Conservation (phyloP, 2,113 vertebrate genomes). For the Burhinus bistriatus region DNA sequence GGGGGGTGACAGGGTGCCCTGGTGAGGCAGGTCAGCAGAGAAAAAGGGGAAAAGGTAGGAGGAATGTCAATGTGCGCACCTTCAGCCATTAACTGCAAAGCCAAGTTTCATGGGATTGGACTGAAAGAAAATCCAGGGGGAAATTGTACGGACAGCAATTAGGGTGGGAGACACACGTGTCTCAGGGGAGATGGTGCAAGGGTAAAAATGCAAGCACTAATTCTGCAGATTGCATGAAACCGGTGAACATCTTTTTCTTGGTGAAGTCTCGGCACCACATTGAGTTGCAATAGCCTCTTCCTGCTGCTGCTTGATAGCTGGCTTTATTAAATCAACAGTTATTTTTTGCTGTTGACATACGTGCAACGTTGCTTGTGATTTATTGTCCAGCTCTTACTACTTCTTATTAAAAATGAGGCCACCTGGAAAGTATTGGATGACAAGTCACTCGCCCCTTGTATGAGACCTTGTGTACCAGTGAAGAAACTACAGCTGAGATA, state of each 20-base stretch:
- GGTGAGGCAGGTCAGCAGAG: rapidly evolving
- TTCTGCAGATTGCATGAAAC: background rate
- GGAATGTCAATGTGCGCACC: rapidly evolving
- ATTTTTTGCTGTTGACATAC: background rate
- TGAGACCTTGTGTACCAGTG: background rate
- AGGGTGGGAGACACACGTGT: background rate
- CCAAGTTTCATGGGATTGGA: rapidly evolving
- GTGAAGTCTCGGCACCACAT: rapidly evolving
- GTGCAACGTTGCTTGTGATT: background rate
- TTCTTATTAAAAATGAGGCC: background rate
- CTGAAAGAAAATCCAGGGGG: background rate
- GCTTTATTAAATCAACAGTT: background rate
- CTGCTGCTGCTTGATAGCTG: background rate
- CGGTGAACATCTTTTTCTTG: background rate
- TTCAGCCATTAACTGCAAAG: background rate
- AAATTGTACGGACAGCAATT: background rate
- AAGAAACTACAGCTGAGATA: background rate
- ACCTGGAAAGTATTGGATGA: background rate
- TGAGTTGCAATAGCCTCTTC: background rate
- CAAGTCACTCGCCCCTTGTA: background rate
- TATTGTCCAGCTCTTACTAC: background rate
- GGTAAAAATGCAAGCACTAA: background rate
- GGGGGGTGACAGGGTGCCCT: too few relatives aligned
- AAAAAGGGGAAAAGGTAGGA: background rate
- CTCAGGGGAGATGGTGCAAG: background rate